Base-by-base conservation (phyloP, 64 coral and sea anemone species). In the Pocillopora damicornis region DNA sequence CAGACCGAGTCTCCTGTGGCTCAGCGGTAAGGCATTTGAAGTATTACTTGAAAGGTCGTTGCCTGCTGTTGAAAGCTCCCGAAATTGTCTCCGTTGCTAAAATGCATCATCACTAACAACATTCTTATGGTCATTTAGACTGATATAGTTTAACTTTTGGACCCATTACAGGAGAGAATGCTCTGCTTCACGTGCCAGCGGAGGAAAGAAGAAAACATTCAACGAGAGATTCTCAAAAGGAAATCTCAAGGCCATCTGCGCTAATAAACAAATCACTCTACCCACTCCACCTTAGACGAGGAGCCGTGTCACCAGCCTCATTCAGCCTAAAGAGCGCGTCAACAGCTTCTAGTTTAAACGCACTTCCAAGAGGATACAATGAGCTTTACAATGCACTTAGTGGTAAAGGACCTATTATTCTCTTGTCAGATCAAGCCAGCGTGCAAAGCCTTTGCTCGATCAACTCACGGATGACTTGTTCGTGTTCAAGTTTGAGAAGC, bases 281-380 rank as follows among this genome's bases (percentile, higher is more conserved):
- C 62, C 88, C 38, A 35, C 91, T 82, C 57, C 92, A 93, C 81
- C 88, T 78, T 61, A 93, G 94, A 82, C 67, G 94, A 2, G 94
- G 94, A 45, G 94, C 94, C n/a, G 92, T 97, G 36, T 92, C 94
- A 51, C 91, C 92, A 60, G 88, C 91, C 17, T 97, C 94, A 37
- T 35, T 97, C 20, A 97, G 94, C 37, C 88, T 97, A 14, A 97
- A 93, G 76, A 97, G 94, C 61, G 90, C 90, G 62, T 97, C 94
- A 12, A 92, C 91, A 34, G 92, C 92, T 12, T 97, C 94, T 10
- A 97, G 91, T 60, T 89, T 87, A n/a, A 76, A 86, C 37, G 73
- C 73, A 9, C 71, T 94, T 14, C 92, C 78, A 13, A 75, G 88
- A 37, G 88, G 62, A 5, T 82, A 86, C 30, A 93, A 87, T 77